Evolutionary conservation across 2,888 invertebrate genomes (phyloP).

Genomic region (Catocala fraxini): DNA sequence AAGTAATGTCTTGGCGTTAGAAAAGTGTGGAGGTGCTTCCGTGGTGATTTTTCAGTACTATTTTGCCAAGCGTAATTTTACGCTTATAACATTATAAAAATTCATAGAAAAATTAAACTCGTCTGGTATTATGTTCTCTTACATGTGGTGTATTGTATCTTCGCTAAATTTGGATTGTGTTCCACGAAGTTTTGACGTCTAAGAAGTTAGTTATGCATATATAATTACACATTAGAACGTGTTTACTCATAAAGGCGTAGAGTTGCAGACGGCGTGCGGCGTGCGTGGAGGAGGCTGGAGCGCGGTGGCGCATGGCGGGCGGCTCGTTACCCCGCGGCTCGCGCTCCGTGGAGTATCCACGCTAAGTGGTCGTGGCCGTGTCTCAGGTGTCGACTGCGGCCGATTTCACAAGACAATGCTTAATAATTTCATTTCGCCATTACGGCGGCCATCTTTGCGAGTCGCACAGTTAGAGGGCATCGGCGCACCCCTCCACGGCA

Average conservation of each 20-base stretch:
- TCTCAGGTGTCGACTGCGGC: conserved; percentile 87
- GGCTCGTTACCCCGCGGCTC: conserved; percentile 36
- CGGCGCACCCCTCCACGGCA: conserved; percentile 85
- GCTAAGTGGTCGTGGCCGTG: conserved; percentile 68
- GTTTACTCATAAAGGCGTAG: conserved; percentile 4
- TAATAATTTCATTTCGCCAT: conserved; percentile 88
- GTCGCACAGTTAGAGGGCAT: conserved; percentile 87
- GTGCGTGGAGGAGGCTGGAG: neutral
- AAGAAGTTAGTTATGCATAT: conserved; percentile 3
- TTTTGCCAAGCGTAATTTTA: conserved; percentile 37
- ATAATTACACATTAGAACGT: conserved; percentile 2
- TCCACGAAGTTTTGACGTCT: conserved; percentile 3
- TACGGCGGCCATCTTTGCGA: conserved; percentile 86
- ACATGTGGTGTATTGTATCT: conserved; percentile 4
- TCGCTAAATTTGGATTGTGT: neutral
- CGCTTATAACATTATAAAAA: conserved; percentile 29
- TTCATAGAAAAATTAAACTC: conserved; percentile 31
- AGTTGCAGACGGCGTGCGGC: too few relatives aligned
- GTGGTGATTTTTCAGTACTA: conserved; percentile 44
- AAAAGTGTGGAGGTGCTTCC: conserved; percentile 74
- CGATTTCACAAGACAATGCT: conserved; percentile 88
- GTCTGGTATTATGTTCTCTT: conserved; percentile 7
- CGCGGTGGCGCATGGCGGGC: conserved; percentile 25
- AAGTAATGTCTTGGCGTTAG: conserved; percentile 83
- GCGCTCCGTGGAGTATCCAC: conserved; percentile 67